A percentile compares a stretch with the other conserved stretches of the same genome.
phyloP scores from a whole-genome alignment of 2,113 vertebrate genomes.

The Castor canadensis region DNA sequence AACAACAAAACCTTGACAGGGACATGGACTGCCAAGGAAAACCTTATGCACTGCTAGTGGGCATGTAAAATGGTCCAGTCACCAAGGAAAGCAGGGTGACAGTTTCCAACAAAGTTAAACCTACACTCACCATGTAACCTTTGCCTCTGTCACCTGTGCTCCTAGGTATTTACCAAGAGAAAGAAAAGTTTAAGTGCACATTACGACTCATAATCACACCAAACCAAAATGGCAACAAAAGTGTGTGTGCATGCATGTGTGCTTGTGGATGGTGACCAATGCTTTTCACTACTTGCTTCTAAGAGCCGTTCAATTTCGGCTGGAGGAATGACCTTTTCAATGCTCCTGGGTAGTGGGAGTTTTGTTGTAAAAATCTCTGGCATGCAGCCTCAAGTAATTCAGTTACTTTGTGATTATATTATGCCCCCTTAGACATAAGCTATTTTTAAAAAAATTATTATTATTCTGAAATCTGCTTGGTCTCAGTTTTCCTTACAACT shows the following conservation, averaged over 20 bases:
- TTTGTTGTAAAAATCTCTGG: background rate
- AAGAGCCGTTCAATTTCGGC: background rate
- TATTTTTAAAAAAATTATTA: background rate
- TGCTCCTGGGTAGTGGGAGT: background rate
- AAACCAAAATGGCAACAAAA: background rate
- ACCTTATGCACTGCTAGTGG: accelerated
- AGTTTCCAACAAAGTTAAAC: background rate
- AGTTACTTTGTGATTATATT: background rate
- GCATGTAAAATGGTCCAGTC: background rate
- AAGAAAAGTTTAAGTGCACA: background rate
- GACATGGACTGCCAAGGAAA: background rate
- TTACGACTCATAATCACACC: background rate
- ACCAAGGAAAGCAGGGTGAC: background rate
- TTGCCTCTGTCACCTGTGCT: background rate
- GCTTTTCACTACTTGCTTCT: background rate
- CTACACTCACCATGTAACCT: accelerated
- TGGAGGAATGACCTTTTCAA: background rate
- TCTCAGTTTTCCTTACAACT: background rate
- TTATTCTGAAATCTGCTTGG: background rate
- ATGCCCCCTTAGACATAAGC: background rate
- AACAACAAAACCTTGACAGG: background rate
- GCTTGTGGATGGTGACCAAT: accelerated
- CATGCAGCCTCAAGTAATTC: background rate
- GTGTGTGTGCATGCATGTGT: background rate
- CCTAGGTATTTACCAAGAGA: background rate